Evolutionary conservation across 2,797 vertebrate species (phyloP).

Genomic region (Silurus aristotelis): DNA sequence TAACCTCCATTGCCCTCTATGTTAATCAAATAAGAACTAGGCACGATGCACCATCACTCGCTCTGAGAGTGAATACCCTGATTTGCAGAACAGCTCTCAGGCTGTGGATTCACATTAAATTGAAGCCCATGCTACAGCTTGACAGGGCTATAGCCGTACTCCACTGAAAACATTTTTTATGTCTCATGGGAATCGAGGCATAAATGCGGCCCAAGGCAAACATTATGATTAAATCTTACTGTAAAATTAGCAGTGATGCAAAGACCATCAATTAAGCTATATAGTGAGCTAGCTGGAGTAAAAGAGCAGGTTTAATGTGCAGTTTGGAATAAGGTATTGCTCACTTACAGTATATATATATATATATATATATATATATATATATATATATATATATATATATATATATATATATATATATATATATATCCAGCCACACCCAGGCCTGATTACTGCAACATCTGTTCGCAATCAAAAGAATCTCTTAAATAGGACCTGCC

Average conservation of each 20-base stretch:
- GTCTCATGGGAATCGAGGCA: not conserved
- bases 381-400: no score
- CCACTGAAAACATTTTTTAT: not conserved
- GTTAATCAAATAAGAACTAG: conserved; percentile 39
- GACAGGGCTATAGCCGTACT: not conserved
- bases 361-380: no score
- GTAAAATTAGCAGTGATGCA: no score
- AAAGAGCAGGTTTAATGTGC: conserved; percentile 33
- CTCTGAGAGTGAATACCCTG: not conserved
- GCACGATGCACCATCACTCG: not conserved
- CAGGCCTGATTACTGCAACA: no score
- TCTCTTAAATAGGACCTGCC: no score
- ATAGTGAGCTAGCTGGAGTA: not conserved
- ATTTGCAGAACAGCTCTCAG: not conserved
- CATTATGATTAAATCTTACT: not conserved
- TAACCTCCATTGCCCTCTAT: conserved; percentile 40
- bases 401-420: no score
- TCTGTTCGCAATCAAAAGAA: no score
- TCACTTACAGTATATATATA: not conserved
- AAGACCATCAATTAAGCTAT: conserved; percentile 1
- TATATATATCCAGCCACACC: no score
- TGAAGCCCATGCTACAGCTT: not conserved
- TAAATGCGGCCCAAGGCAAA: conserved; percentile 1
- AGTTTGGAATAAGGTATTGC: conserved; percentile 5
- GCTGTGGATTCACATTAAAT: not conserved